Percentiles rank a stretch among this genome's conserved stretches.
Evolutionary conservation across 2,888 invertebrate genomes (phyloP).

Genomic region (Miltochrista miniata): DNA sequence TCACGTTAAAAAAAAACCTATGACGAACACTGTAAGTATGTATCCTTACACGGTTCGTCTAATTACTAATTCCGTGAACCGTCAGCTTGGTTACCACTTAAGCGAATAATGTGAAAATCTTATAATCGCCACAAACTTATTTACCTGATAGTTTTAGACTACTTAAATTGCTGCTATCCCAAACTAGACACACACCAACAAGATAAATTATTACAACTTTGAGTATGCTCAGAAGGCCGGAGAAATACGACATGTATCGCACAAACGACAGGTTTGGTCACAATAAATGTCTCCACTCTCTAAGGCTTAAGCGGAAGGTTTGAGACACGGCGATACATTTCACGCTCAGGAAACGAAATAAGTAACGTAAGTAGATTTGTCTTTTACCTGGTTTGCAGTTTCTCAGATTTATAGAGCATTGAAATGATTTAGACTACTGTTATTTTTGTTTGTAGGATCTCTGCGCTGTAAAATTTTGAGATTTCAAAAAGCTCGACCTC

Average conservation of each 20-base stretch:
- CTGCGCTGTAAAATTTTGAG: no score
- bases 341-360: slow-evolving; percentile 9
- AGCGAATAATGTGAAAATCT: no score
- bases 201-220: slow-evolving; percentile 1
- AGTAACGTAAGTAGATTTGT: neutral
- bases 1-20: no score
- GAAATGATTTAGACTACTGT: neutral
- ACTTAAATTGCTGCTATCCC: no score
- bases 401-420: neutral
- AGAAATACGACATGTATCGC: neutral
- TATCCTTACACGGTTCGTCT: no score
- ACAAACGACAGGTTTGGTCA: slow-evolving; percentile 5
- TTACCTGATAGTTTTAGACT: no score
- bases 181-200: no score
- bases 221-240: neutral
- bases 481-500: slow-evolving; percentile 1
- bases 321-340: slow-evolving; percentile 24
- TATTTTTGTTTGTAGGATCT: no score
- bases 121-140: no score
- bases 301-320: slow-evolving; percentile 13
- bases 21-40: no score
- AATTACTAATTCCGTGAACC: no score
- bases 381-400: neutral
- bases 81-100: no score
- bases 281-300: slow-evolving; percentile 25